Conservation (phyloP, 1,140 invertebrate genomes). For the Thaumetopoea pityocampa region DNA sequence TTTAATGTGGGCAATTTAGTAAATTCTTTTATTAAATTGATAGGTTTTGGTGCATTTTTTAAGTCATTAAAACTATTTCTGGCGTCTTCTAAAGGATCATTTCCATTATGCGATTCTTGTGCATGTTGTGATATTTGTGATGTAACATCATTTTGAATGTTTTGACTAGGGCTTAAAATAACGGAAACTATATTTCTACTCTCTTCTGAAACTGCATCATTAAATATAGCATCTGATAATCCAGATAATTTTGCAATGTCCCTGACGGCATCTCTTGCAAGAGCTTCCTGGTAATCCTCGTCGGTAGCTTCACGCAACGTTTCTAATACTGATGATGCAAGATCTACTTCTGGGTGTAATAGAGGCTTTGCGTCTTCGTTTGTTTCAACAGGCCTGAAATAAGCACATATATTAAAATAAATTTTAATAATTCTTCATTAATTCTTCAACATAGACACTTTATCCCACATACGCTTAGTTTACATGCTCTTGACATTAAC, state of each 20-base stretch:
- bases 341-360: slow-evolving; percentile 55
- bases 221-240: slow-evolving; percentile 7
- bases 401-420: slow-evolving; percentile 6
- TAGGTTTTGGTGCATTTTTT: slow-evolving; percentile 7
- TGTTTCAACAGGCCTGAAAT: slow-evolving; percentile 30
- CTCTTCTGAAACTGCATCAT: slow-evolving; percentile 24
- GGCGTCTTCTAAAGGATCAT: slow-evolving; percentile 23
- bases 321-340: slow-evolving; percentile 60
- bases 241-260: slow-evolving; percentile 26
- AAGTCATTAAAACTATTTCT: slow-evolving; percentile 12
- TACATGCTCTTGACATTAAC: too few relatives aligned
- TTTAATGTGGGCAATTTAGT: slow-evolving; percentile 18
- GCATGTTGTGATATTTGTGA: slow-evolving; percentile 41
- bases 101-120: slow-evolving; percentile 38
- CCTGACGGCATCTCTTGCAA: slow-evolving; percentile 52
- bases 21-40: slow-evolving; percentile 19
- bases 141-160: slow-evolving; percentile 26
- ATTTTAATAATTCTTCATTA: not conserved
- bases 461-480: too few relatives aligned
- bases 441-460: too few relatives aligned
- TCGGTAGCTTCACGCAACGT: slow-evolving; percentile 57
- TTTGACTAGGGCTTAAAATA: slow-evolving; percentile 36
- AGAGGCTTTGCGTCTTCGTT: slow-evolving; percentile 45
- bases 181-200: slow-evolving; percentile 41
- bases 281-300: slow-evolving; percentile 58